A percentile compares a stretch with the other conserved stretches of the same genome.
Evolutionary conservation across 2,888 invertebrate genomes (phyloP).

Genomic region (Taenaris catops): DNA sequence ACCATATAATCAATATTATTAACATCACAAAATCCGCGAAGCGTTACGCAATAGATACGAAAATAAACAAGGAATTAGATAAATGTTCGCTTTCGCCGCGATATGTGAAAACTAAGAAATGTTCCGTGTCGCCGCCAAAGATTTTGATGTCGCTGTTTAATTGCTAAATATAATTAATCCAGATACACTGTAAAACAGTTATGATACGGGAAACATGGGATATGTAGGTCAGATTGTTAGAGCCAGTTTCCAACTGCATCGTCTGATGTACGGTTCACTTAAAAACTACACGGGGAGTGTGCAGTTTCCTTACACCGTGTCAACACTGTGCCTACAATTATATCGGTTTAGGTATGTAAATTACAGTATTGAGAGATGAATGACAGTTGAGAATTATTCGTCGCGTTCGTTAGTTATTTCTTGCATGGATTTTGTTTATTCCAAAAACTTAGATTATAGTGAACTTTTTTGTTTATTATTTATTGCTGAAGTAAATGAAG

Average conservation of each 20-base stretch:
- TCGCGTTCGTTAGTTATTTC: slow-evolving; percentile 4
- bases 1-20: too few relatives aligned
- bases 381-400: not conserved
- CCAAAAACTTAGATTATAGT: too few relatives aligned
- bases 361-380: slow-evolving; percentile 1
- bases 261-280: slow-evolving; percentile 17
- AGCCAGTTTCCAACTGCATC: slow-evolving; percentile 19
- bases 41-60: slow-evolving; percentile 39
- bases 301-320: slow-evolving; percentile 8
- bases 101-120: slow-evolving; percentile 60
- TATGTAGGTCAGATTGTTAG: slow-evolving; percentile 23
- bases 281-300: slow-evolving; percentile 5
- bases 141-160: slow-evolving; percentile 63
- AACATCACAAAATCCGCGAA: slow-evolving; percentile 28
- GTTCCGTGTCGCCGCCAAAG: slow-evolving; percentile 59
- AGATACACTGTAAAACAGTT: slow-evolving; percentile 39
- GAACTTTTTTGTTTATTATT: too few relatives aligned
- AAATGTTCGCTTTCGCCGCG: slow-evolving; percentile 43
- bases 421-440: slow-evolving; percentile 1
- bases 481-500: too few relatives aligned
- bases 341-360: slow-evolving; percentile 7
- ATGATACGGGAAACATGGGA: slow-evolving; percentile 42
- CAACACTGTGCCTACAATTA: slow-evolving; percentile 1
- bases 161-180: slow-evolving; percentile 73
- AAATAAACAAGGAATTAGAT: slow-evolving; percentile 58